These are phyloP conservation scores for Geotrypetes seraphini DNA, from an alignment of 2,797 vertebrate species.

Conservation along the genomic window DNA sequence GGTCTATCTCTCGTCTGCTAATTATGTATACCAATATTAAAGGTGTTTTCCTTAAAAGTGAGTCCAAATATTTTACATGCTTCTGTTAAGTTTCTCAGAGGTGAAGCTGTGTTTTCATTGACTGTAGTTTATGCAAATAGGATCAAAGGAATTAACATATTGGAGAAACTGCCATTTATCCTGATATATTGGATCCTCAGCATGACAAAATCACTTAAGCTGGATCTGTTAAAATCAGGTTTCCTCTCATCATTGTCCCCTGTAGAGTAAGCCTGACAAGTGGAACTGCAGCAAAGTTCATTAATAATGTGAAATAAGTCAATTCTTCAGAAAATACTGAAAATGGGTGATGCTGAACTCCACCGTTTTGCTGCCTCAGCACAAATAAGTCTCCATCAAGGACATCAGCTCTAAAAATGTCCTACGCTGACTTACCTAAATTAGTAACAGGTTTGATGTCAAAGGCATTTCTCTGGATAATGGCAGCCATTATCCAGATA, in stretches of 20 bases:
- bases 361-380: constrained; percentile 56
- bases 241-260: constrained; percentile 91
- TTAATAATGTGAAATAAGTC: constrained; percentile 98
- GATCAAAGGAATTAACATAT: constrained; percentile 81
- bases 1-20: too few species aligned
- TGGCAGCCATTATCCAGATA: too few species aligned
- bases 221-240: constrained; percentile 87
- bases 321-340: constrained; percentile 74
- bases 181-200: constrained; percentile 89
- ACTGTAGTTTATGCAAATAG: constrained; percentile 80
- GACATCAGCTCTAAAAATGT: constrained; percentile 29
- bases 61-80: constrained; percentile 30
- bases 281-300: constrained; percentile 90
- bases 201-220: constrained; percentile 89
- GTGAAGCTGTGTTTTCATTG: constrained; percentile 49
- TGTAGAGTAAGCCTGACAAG: constrained; percentile 80
- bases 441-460: too few species aligned
- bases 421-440: constrained; percentile 43
- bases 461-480: too few species aligned
- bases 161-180: constrained; percentile 84
- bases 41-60: neutral
- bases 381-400: constrained; percentile 47
- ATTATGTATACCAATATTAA: neutral
- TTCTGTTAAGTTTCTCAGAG: too few species aligned
- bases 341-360: constrained; percentile 54